Conservation (phyloP, 2,888 invertebrate genomes). For the Acanthosoma haemorrhoidale region DNA sequence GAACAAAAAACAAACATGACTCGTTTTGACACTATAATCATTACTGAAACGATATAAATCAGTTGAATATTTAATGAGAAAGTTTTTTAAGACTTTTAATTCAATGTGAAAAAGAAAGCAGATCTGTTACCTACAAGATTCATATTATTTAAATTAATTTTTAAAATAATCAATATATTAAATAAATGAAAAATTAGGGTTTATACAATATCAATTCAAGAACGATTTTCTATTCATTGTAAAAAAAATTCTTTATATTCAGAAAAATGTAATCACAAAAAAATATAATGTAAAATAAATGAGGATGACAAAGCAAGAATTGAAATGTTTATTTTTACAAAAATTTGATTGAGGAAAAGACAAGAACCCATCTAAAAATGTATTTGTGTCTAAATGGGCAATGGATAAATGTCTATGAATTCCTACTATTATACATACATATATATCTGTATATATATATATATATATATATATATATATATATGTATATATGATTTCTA, state of each 20-base stretch:
- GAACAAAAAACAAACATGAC: too few relatives aligned
- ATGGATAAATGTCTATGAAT: neutral
- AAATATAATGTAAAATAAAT: neutral
- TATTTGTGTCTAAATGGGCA: neutral
- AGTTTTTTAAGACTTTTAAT: too few relatives aligned
- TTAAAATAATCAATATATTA: neutral
- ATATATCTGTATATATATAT: neutral
- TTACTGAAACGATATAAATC: too few relatives aligned
- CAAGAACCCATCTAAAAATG: conserved; percentile 8
- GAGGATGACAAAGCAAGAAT: neutral
- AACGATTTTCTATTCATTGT: neutral
- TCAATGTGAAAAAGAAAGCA: too few relatives aligned
- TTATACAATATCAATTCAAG: neutral
- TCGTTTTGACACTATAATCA: too few relatives aligned
- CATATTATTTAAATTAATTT: too few relatives aligned
- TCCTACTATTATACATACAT: neutral
- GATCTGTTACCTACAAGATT: too few relatives aligned
- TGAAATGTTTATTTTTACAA: neutral
- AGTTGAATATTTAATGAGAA: too few relatives aligned
- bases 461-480: neutral
- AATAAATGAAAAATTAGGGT: neutral
- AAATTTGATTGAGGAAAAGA: conserved; percentile 12
- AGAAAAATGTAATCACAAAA: neutral
- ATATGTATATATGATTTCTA: neutral
- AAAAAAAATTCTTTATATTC: neutral